phyloP scores from a whole-genome alignment of 1,140 invertebrate species.

The Drosophila pruinosa region DNA sequence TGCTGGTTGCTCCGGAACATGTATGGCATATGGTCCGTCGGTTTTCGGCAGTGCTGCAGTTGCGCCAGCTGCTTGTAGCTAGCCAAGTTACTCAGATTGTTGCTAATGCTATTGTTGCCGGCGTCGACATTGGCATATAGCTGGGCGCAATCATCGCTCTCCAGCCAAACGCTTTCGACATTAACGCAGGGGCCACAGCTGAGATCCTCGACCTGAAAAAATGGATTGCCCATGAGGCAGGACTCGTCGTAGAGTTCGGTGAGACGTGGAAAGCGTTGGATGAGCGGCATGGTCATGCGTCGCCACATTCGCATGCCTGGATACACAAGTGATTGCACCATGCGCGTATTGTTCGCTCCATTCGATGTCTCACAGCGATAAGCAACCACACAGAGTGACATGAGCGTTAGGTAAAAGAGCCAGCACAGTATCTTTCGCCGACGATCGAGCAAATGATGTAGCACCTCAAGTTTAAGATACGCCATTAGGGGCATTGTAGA shows the following conservation, averaged over 20 bases:
- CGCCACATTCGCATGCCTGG: conserved; percentile 84
- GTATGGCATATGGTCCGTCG: conserved; percentile 52
- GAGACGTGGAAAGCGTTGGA: conserved; percentile 83
- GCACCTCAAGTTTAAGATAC: conserved; percentile 66
- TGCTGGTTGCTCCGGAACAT: conserved; percentile 80
- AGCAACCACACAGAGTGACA: conserved; percentile 65
- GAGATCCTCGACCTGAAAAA: conserved; percentile 86
- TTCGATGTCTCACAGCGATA: conserved; percentile 78
- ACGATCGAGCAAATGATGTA: conserved; percentile 73
- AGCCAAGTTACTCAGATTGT: background rate
- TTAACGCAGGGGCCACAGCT: conserved; percentile 88
- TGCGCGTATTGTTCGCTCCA: conserved; percentile 54
- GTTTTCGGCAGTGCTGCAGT: conserved; percentile 34
- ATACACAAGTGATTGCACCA: conserved; percentile 84
- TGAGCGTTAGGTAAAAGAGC: conserved; percentile 68
- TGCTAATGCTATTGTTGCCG: background rate
- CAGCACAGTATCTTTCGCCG: conserved; percentile 77
- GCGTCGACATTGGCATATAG: background rate
- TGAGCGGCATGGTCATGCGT: conserved; percentile 83
- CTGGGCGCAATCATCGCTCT: conserved; percentile 50
- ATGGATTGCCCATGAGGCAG: conserved; percentile 89
- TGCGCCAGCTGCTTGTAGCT: conserved; percentile 28
- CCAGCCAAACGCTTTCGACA: conserved; percentile 84
- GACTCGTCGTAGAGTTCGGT: conserved; percentile 88
- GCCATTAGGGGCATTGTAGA: conserved; percentile 40